Conservation (phyloP, 1,140 invertebrate genomes). For the Monomorium pharaonis region DNA sequence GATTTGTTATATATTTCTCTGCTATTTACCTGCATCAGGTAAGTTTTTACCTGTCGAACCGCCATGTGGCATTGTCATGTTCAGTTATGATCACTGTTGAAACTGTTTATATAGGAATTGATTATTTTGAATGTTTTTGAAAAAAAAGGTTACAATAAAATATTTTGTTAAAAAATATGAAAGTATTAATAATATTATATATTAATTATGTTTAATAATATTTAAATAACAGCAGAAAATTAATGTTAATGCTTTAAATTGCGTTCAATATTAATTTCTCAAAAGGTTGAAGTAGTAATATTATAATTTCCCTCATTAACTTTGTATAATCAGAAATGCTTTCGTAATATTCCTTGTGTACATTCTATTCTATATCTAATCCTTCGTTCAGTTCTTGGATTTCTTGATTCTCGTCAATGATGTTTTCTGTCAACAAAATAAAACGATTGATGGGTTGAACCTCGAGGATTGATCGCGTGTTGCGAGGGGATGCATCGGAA, state of each 20-base stretch:
- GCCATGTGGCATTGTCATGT: neutral
- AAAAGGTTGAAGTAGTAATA: neutral
- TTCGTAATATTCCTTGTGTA: neutral
- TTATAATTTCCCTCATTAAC: neutral
- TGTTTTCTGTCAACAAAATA: neutral
- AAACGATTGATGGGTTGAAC: slow-evolving; percentile 58
- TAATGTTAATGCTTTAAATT: neutral
- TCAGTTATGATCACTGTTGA: neutral
- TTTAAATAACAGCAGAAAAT: neutral
- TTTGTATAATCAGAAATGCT: neutral
- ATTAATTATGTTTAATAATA: slow-evolving; percentile 7
- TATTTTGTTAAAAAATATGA: neutral
- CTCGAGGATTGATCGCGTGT: slow-evolving; percentile 70
- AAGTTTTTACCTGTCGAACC: slow-evolving; percentile 52
- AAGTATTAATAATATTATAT: neutral
- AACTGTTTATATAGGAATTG: neutral
- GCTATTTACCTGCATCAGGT: slow-evolving; percentile 55
- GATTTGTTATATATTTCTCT: neutral
- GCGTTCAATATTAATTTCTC: too few relatives aligned
- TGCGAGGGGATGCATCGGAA: slow-evolving; percentile 71
- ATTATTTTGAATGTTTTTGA: neutral
- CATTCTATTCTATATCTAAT: neutral
- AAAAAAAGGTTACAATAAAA: neutral
- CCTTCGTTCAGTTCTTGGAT: neutral
- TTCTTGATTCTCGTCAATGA: neutral